These are phyloP conservation scores for Cheilosia vernalis DNA, from an alignment of 2,888 invertebrate genomes.

Conservation along the genomic window DNA sequence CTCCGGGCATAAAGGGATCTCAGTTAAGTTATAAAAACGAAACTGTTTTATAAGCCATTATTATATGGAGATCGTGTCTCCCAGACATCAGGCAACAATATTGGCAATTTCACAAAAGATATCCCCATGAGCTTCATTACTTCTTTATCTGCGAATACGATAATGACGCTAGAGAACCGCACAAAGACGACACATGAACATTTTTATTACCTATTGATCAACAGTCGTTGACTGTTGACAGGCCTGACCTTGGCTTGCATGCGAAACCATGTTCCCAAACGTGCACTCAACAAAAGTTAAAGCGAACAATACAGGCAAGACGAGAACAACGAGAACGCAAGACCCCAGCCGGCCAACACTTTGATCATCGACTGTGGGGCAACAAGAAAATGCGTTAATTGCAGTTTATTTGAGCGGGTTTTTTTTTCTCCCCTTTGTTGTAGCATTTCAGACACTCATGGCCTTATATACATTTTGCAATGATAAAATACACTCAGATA, in stretches of 20 bases:
- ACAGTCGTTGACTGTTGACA: slow-evolving; percentile 35
- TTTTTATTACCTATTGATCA: background rate
- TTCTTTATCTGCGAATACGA: too few species aligned
- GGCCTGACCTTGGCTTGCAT: slow-evolving; percentile 16
- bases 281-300: slow-evolving; percentile 12
- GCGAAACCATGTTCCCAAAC: background rate
- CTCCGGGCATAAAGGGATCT: too few species aligned
- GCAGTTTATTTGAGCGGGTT: slow-evolving; percentile 41
- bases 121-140: too few species aligned
- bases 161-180: background rate
- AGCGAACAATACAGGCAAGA: slow-evolving; percentile 1
- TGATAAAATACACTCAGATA: slow-evolving; percentile 38
- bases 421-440: slow-evolving; percentile 8
- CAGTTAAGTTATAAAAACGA: too few species aligned
- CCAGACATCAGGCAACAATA: too few species aligned
- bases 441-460: slow-evolving; percentile 34
- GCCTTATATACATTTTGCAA: slow-evolving; percentile 37
- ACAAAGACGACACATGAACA: background rate
- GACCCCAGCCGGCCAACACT: slow-evolving; percentile 7
- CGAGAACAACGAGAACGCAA: slow-evolving; percentile 28
- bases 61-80: too few species aligned
- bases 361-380: slow-evolving; percentile 37
- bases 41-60: too few species aligned
- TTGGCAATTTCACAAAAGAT: too few species aligned
- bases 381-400: slow-evolving; percentile 60